Base-by-base conservation (phyloP, 2,888 invertebrate species). In the Eutolmus rufibarbis region DNA sequence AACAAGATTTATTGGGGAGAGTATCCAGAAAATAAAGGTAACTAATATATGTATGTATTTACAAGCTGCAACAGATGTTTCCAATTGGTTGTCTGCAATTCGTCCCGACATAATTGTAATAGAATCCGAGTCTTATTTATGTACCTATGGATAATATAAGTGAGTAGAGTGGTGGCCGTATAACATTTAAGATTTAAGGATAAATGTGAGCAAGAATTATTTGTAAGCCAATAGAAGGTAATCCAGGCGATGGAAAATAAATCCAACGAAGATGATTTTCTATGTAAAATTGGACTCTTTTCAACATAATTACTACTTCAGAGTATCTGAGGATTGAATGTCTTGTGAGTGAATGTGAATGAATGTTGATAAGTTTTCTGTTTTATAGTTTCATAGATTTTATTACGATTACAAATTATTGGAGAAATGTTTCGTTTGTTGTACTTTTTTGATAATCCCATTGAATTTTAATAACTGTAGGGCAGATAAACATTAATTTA, bases 381-480 rank as follows among this genome's bases (percentile, higher is more conserved):
- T 66, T 66, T 66, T 66, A 66, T 66, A 66, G 81, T 56, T 81
- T 82, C 19, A 82, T 82, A 82, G 82, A 82, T 56, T 82, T 82
- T 82, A 82, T 57, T 82, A 79, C 66, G 28, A 76, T 76, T 76
- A 76, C 34, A 82, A 66, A 34, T 82, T 82, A 82, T 82, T 82
- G 51, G 43, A 34, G 40, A 74, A 74, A 85, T 74, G 28, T 74
- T 74, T 85, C 74, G 43, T 85, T 85, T 74, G 85, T 85, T 85
- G 37, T 74, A 43, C 51, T 37, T 85, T 84, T 85, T 85, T 85
- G 85, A 85, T 85, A 85, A 85, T 85, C 46, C 46, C 85, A 85
- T 85, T 43, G 74, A 74, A 85, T 74, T 74, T 74, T 74, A 85
- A 85, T 85, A 85, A 74, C 16, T 46, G 85, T 85, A 85, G 85